phyloP scores from a whole-genome alignment of 1,140 invertebrate species.

The Drosophila funebris region DNA sequence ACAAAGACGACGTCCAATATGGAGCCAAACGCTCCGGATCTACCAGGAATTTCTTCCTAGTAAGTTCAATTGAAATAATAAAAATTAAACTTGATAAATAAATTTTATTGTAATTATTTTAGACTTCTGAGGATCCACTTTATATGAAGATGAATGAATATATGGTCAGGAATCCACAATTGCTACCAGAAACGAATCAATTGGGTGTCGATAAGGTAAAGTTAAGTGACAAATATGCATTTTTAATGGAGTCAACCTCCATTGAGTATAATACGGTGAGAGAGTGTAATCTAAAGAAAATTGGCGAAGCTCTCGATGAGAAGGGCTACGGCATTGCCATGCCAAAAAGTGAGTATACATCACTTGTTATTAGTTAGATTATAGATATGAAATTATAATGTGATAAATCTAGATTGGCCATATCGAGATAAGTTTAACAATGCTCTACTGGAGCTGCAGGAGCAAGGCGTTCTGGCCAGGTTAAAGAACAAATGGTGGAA shows the following conservation, averaged over 20 bases:
- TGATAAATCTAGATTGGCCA: constrained; percentile 86
- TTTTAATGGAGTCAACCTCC: constrained; percentile 94
- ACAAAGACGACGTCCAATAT: constrained; percentile 90
- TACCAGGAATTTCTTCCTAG: constrained; percentile 93
- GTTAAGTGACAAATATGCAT: constrained; percentile 88
- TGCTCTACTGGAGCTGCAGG: constrained; percentile 91
- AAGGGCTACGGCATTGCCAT: constrained; percentile 96
- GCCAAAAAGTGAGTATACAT: constrained; percentile 87
- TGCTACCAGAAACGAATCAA: constrained; percentile 88
- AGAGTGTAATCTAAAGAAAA: constrained; percentile 91
- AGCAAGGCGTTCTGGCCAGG: constrained; percentile 90
- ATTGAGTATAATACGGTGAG: constrained; percentile 93
- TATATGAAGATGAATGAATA: constrained; percentile 93
- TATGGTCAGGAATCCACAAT: constrained; percentile 88
- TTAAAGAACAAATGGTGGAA: constrained; percentile 97
- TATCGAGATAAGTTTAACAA: constrained; percentile 90
- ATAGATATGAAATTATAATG: background rate
- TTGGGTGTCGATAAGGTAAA: constrained; percentile 88
- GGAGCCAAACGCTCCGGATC: constrained; percentile 93
- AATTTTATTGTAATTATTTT: background rate
- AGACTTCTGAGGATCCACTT: constrained; percentile 89
- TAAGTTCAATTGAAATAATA: constrained; percentile 75
- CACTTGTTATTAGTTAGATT: background rate
- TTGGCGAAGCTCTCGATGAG: constrained; percentile 91
- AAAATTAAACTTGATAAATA: too few relatives aligned